Base-by-base conservation (phyloP, 2,797 vertebrate species). In the Alectoris magna region DNA sequence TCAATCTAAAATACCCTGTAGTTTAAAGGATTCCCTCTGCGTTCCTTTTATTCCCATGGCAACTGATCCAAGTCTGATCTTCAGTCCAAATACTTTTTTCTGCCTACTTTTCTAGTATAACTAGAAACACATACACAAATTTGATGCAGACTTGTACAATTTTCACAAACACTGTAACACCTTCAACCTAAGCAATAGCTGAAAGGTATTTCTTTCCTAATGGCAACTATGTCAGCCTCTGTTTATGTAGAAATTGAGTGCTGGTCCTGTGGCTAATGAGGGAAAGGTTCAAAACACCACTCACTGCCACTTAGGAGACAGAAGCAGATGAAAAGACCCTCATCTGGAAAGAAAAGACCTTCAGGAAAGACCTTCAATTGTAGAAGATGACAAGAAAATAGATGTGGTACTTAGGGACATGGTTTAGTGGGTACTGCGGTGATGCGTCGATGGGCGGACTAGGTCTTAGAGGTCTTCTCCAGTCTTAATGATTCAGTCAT, bases 1-100 rank as follows among this genome's bases (percentile, higher is more conserved):
- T 76, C 64, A 88, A 9, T 88, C 90, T 70, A 10, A 73, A 89
- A 93, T 86, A 86, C 58, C 53, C 71, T 36, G 48, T 64, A 70
- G 60, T 94, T 94, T 90, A 94, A 94, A 96, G 91, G 94, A 92
- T 96, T 94, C 93, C 91, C 93, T 86, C 85, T 62, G 74, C 92
- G 91, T 91, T 95, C 67, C 51, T 94, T 94, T 88, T 92, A 94
- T 91, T 94, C 87, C 84, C 87, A 56, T 70, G 80, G 83, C 77
- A 95, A 93, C 71, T 84, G 76, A 94, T 53, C 58, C 0, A 21
- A 81, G 67, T 78, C 79, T 87, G 92, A 92, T 95, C 74, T 90
- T 64, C 63, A 79, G 87, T 44, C 91, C 83, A 95, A 89, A 60
- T 84, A 92, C 92, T 89, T 92, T 76, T 46, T 89, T 74, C 64